Conservation (phyloP, 64 coral and sea anemone genomes). For the Trachythela sp. region DNA sequence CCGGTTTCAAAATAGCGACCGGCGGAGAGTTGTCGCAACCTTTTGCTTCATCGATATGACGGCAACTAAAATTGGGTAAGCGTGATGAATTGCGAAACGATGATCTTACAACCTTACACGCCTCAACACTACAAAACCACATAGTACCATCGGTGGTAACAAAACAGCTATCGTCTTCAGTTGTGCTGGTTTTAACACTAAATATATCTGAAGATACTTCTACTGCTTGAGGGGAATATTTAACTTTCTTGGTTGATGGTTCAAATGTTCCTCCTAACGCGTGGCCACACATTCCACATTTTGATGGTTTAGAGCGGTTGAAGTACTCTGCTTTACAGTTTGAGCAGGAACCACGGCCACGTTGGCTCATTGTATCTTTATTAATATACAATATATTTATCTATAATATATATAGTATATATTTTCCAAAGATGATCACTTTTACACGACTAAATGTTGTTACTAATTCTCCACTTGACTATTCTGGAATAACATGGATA, state of each 20-base stretch:
- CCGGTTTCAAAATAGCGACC: neutral
- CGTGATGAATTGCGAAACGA: neutral
- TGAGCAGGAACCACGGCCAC: slow-evolving; percentile 23
- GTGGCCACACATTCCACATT: slow-evolving; percentile 35
- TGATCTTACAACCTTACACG: neutral
- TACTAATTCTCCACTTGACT: too few species aligned
- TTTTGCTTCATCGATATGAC: neutral
- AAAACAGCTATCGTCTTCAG: slow-evolving; percentile 34
- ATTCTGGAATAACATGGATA: too few species aligned
- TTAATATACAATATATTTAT: too few species aligned
- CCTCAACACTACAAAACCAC: neutral
- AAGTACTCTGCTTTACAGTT: slow-evolving; percentile 35
- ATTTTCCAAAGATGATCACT: too few species aligned
- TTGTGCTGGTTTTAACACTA: slow-evolving; percentile 32
- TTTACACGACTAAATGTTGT: too few species aligned
- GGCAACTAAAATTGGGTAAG: neutral
- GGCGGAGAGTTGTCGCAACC: neutral
- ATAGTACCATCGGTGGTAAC: slow-evolving; percentile 22
- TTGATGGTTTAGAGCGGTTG: slow-evolving; percentile 37
- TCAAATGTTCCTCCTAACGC: slow-evolving; percentile 32
- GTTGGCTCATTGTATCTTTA: neutral
- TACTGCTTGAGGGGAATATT: slow-evolving; percentile 8
- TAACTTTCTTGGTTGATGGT: slow-evolving; percentile 13
- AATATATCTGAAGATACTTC: slow-evolving; percentile 1
- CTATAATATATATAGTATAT: too few species aligned